These are phyloP conservation scores for Holacanthus passer DNA, from an alignment of 2,113 vertebrate species.

Conservation along the genomic window DNA sequence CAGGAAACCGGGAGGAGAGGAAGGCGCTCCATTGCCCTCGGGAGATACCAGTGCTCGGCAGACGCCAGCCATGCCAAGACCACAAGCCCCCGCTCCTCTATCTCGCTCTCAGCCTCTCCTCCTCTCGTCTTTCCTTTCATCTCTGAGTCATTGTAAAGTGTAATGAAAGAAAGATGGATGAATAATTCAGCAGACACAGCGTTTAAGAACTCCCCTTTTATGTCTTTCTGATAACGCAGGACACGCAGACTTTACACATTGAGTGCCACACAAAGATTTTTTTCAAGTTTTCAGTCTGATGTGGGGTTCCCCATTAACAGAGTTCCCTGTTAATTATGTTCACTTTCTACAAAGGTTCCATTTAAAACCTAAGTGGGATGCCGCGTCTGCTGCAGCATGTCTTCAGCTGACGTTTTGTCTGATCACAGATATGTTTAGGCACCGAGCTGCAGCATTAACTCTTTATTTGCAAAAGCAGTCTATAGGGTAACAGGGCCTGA, in stretches of 20 bases:
- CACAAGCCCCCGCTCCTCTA: slow-evolving; percentile 50
- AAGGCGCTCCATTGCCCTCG: slow-evolving; percentile 48
- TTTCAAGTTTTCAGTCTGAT: slow-evolving; percentile 33
- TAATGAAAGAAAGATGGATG: slow-evolving; percentile 79
- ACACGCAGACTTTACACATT: slow-evolving; percentile 14
- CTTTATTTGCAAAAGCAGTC: slow-evolving; percentile 45
- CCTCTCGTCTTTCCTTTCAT: slow-evolving; percentile 78
- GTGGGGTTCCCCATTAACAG: slow-evolving; percentile 54
- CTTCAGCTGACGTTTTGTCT: background rate
- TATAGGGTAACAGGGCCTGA: slow-evolving; percentile 57
- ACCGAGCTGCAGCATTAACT: slow-evolving; percentile 49
- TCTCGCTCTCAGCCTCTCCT: slow-evolving; percentile 26
- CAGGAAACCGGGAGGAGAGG: slow-evolving; percentile 58
- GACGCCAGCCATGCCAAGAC: slow-evolving; percentile 66
- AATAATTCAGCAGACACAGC: slow-evolving; percentile 78
- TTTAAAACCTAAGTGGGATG: slow-evolving; percentile 8
- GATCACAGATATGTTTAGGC: slow-evolving; percentile 31
- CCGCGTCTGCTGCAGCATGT: slow-evolving; percentile 10
- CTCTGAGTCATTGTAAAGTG: slow-evolving; percentile 76
- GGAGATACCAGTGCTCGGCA: slow-evolving; percentile 63
- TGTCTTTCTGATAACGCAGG: slow-evolving; percentile 55
- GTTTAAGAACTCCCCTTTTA: slow-evolving; percentile 68
- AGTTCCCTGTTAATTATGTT: slow-evolving; percentile 41
- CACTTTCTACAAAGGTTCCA: slow-evolving; percentile 22
- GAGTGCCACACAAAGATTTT: slow-evolving; percentile 36